Conservation (phyloP, 2,797 vertebrate species). For the Pangasius mekongensis region DNA sequence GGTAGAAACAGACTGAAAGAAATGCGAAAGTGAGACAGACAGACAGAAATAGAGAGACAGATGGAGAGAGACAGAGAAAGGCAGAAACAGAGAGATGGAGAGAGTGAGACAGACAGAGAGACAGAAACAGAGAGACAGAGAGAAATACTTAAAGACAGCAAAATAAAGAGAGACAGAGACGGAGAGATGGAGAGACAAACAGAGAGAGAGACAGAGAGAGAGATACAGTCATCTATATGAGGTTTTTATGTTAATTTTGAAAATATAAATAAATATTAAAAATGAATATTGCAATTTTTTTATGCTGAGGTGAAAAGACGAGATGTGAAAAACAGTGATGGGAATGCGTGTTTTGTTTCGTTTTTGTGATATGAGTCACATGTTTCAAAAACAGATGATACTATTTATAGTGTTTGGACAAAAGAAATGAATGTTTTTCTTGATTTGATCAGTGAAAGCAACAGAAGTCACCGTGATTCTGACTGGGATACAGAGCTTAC, state of each 20-base stretch:
- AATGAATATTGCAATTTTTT: no score
- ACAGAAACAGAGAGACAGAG: background rate
- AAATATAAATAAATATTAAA: background rate
- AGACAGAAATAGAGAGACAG: background rate
- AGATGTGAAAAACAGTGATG: no score
- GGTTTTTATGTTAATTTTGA: background rate
- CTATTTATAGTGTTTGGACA: no score
- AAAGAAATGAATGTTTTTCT: no score
- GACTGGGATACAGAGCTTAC: no score
- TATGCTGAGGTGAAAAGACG: no score
- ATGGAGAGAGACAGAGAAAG: background rate
- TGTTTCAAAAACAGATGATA: no score
- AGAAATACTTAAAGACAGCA: background rate
- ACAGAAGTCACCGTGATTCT: no score
- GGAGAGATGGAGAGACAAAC: background rate
- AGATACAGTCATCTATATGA: background rate
- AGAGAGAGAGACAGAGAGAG: background rate
- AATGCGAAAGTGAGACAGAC: background rate
- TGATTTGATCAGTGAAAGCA: no score
- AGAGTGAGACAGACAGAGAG: background rate
- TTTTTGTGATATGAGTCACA: no score
- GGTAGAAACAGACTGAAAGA: background rate
- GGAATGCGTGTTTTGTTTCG: no score
- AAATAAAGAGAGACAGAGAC: background rate
- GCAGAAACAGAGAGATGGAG: background rate